Conservation (phyloP, 2,797 vertebrate genomes). For the Rhyacichthys aspro region DNA sequence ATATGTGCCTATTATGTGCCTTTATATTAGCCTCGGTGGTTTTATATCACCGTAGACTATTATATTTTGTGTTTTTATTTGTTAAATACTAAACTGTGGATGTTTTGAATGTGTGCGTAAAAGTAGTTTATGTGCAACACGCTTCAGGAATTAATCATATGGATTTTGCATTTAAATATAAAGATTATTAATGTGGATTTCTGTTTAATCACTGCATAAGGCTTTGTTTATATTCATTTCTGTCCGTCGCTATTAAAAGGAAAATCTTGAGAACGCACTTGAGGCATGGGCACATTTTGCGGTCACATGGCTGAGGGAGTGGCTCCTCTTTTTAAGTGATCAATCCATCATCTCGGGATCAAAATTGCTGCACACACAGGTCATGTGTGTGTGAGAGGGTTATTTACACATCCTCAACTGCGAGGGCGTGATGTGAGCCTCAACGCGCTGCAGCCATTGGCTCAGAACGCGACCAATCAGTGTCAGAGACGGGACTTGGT, state of each 20-base stretch:
- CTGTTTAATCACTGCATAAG: too few species aligned
- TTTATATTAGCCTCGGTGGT: not conserved
- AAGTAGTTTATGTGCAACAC: not conserved
- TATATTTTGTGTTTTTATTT: not conserved
- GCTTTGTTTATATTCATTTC: slow-evolving; percentile 8
- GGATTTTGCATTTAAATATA: too few species aligned
- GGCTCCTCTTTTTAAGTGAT: slow-evolving; percentile 61
- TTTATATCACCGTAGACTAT: not conserved
- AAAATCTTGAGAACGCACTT: slow-evolving; percentile 12
- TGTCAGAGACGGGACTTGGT: slow-evolving; percentile 63
- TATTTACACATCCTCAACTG: slow-evolving; percentile 43
- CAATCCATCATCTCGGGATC: slow-evolving; percentile 68
- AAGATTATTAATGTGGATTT: too few species aligned
- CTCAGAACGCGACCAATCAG: slow-evolving; percentile 76
- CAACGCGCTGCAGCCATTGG: slow-evolving; percentile 70
- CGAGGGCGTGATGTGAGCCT: slow-evolving; percentile 64
- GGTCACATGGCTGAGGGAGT: slow-evolving; percentile 17
- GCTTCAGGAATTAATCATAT: too few species aligned
- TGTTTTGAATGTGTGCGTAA: not conserved
- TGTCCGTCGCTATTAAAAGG: slow-evolving; percentile 6
- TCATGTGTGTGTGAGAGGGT: slow-evolving; percentile 22
- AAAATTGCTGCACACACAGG: slow-evolving; percentile 50
- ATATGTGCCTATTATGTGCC: slow-evolving; percentile 1
- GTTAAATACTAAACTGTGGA: too few species aligned
- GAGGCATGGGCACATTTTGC: slow-evolving; percentile 17